Evolutionary conservation across 2,113 vertebrate genomes (phyloP).

Genomic region (Rhea americana): DNA sequence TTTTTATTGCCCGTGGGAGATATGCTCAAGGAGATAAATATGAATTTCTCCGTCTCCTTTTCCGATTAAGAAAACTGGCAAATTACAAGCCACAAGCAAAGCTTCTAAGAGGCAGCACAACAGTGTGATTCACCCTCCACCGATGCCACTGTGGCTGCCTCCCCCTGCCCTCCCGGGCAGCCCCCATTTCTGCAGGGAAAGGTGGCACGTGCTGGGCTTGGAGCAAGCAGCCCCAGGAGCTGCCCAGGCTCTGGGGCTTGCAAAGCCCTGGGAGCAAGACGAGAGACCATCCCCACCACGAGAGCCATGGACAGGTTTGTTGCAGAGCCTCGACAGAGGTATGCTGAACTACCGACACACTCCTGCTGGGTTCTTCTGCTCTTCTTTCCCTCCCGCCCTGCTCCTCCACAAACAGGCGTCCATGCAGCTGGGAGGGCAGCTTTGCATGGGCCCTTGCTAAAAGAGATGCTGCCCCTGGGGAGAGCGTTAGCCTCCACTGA

Average conservation of each 20-base stretch:
- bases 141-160: neutral
- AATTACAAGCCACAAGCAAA: neutral
- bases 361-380: rapidly evolving
- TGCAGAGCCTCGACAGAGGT: neutral
- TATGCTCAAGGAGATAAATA: neutral
- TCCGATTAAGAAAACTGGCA: neutral
- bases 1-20: neutral
- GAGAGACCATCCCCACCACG: neutral
- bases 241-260: too few relatives aligned
- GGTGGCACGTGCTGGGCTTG: neutral
- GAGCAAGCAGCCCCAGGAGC: rapidly evolving
- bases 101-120: neutral
- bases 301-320: neutral
- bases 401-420: neutral
- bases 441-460: rapidly evolving
- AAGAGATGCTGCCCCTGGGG: rapidly evolving
- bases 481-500: neutral
- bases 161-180: neutral
- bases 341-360: too few relatives aligned
- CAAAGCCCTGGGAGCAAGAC: too few relatives aligned
- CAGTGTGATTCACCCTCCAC: neutral
- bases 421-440: rapidly evolving
- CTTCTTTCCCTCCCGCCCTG: neutral
- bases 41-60: constrained; percentile 1
- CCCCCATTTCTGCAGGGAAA: too few relatives aligned